Conservation (phyloP, 2,113 vertebrate species). For the Callionymus lyra region DNA sequence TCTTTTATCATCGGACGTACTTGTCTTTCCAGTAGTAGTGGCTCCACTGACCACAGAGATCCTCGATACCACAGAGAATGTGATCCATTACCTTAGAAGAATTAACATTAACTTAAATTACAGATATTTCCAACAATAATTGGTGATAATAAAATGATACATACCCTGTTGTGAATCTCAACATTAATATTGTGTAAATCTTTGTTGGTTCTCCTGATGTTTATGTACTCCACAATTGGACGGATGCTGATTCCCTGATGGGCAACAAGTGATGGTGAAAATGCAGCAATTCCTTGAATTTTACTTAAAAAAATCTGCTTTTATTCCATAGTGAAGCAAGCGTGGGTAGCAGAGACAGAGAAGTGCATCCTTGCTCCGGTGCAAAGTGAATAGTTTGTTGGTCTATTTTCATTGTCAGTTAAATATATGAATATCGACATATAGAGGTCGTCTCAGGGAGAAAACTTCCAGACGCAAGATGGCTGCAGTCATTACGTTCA, state of each 20-base stretch:
- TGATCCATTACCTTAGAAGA: slow-evolving; percentile 81
- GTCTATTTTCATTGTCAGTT: too few species aligned
- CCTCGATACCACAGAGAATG: slow-evolving; percentile 80
- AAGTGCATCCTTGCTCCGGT: too few species aligned
- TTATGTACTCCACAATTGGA: slow-evolving; percentile 79
- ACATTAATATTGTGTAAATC: slow-evolving; percentile 79
- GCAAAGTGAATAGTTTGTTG: too few species aligned
- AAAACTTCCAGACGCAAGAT: too few species aligned
- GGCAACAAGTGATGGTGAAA: not conserved
- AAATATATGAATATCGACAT: too few species aligned
- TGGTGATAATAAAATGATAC: slow-evolving; percentile 8
- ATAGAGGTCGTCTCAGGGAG: too few species aligned
- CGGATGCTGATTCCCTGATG: slow-evolving; percentile 85
- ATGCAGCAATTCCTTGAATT: too few species aligned
- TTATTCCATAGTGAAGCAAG: too few species aligned
- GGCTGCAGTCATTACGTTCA: too few species aligned
- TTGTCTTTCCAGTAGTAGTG: slow-evolving; percentile 95
- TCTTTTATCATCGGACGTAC: slow-evolving; percentile 50
- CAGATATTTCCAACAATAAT: not conserved
- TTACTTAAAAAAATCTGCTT: too few species aligned
- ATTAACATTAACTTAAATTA: not conserved
- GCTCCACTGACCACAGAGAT: slow-evolving; percentile 91
- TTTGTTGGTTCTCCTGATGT: slow-evolving; percentile 83
- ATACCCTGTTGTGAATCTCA: slow-evolving; percentile 82
- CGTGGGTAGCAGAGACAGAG: too few species aligned